Base-by-base conservation (phyloP, 1,140 invertebrate species). In the Leptoteleia sp. region DNA sequence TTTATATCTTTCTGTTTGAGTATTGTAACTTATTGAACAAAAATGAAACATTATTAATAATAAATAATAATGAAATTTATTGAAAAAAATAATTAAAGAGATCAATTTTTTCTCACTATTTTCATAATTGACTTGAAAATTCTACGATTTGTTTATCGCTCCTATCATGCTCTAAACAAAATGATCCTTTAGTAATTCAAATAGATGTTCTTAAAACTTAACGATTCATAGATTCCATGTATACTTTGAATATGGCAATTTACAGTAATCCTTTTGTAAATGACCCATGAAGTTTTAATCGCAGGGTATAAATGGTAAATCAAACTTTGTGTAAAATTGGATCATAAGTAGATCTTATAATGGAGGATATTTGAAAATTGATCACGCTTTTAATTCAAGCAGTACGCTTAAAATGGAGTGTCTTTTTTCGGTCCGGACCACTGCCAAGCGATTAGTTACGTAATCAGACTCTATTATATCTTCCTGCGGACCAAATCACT, bases 381-480 rank as follows among this genome's bases (percentile, higher is more conserved):
- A 68, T 65, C 45, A 52, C 59, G 37, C 37, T 78, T 71, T 71
- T 59, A 55, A 64, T 64, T 79, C 31, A 42, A 50, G 22, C 37
- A 12, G 17, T 31, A 50, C 19, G 22, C 31, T 54, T 54, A 38
- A 29, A 62, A 64, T 29, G n/a, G 22, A 67, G 37, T 37, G 38
- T 72, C 31, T 59, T 59, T n/a, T 67, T 42, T 61, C 27, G 55
- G 57, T 73, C 45, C 64, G 16, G 43, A 64, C 47, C 76, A 79
- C 68, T 79, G 76, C 70, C 68, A 79, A 79, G 48, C 17, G 55
- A 73, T 73, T 68, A 79, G 43, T 71, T 65, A 47, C 29, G 19
- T 59, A 70, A 70, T 70, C 22, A 54, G 59, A 68, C 11, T 62
- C 15, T 42, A 57, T 67, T 62, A 59, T 35, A 72, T 38, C 45